Percentiles rank a stretch among this genome's conserved stretches.
These are phyloP conservation scores for Acanthosepion lycidas DNA, from an alignment of 2,888 invertebrate genomes.

Conservation along the genomic window DNA sequence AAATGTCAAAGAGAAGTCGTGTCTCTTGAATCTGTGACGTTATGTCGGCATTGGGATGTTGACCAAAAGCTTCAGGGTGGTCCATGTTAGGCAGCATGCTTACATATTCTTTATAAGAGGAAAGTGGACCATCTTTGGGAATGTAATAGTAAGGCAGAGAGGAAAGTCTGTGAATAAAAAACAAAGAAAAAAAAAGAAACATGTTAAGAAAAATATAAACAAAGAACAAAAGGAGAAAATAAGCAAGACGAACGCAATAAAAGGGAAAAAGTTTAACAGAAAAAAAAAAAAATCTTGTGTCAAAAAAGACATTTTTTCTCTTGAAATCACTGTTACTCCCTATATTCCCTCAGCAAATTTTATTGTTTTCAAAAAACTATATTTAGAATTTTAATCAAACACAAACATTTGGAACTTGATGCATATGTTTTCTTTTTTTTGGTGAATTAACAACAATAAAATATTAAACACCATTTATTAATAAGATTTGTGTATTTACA, in stretches of 20 bases:
- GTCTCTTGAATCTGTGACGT: constrained; percentile 88
- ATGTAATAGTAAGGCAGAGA: constrained; percentile 85
- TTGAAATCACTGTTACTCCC: too few species aligned
- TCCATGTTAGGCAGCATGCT: constrained; percentile 85
- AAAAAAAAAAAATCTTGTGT: too few species aligned
- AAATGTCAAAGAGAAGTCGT: constrained; percentile 83
- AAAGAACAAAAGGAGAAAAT: neutral
- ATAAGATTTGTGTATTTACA: too few species aligned
- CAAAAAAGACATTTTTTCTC: too few species aligned
- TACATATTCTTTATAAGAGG: constrained; percentile 87
- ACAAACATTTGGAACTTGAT: too few species aligned
- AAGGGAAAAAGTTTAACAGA: neutral
- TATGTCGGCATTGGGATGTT: constrained; percentile 92
- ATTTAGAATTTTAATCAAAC: too few species aligned
- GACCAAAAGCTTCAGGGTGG: constrained; percentile 90
- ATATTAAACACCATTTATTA: too few species aligned
- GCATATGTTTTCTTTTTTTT: too few species aligned
- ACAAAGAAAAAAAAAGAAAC: neutral
- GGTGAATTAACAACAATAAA: too few species aligned
- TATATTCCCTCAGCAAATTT: too few species aligned
- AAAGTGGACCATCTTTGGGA: constrained; percentile 85
- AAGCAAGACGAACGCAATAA: neutral
- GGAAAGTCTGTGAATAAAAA: constrained; percentile 80
- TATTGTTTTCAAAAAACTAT: too few species aligned
- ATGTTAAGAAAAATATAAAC: constrained; percentile 51